These are phyloP conservation scores for Siderastrea radians DNA, from an alignment of 92 coral and sea anemone species.

Conservation along the genomic window DNA sequence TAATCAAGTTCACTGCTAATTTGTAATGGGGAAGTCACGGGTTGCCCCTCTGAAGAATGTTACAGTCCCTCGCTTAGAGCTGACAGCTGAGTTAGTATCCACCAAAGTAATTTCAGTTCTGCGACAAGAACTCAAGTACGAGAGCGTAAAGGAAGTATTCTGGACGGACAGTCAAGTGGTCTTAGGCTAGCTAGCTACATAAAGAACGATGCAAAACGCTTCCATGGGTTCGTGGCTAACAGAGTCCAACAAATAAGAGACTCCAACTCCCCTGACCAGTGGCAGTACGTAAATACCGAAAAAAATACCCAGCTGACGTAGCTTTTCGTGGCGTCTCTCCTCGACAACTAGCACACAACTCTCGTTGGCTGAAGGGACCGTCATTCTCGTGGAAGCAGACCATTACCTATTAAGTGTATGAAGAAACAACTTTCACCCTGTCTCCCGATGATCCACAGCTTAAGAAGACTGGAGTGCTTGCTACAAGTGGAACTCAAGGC, in stretches of 20 bases:
- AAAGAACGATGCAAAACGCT: conserved; percentile 33
- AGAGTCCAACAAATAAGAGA: conserved; percentile 56
- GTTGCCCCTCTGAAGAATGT: no score
- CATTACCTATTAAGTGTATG: neutral
- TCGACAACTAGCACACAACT: conserved; percentile 17
- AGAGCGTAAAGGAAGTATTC: conserved; percentile 14
- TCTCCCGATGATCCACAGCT: conserved; percentile 31
- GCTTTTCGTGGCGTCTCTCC: conserved; percentile 4
- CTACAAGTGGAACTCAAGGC: neutral
- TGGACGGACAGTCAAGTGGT: conserved; percentile 56
- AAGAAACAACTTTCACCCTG: neutral
- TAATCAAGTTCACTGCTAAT: conserved; percentile 19
- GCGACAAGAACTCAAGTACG: conserved; percentile 32
- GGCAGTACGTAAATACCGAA: conserved; percentile 13
- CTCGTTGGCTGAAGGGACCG: conserved; percentile 53
- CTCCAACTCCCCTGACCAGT: conserved; percentile 42
- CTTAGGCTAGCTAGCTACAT: conserved; percentile 35
- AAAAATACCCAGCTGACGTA: no score
- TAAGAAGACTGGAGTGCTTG: neutral
- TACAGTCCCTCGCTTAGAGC: neutral
- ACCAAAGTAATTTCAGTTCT: conserved; percentile 13
- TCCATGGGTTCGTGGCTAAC: conserved; percentile 63
- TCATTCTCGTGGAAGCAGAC: conserved; percentile 42
- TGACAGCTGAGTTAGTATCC: conserved; percentile 33
- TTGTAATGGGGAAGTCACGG: conserved; percentile 42